Conservation (phyloP, 2,888 invertebrate species). For the Nephrotoma appendiculata region DNA sequence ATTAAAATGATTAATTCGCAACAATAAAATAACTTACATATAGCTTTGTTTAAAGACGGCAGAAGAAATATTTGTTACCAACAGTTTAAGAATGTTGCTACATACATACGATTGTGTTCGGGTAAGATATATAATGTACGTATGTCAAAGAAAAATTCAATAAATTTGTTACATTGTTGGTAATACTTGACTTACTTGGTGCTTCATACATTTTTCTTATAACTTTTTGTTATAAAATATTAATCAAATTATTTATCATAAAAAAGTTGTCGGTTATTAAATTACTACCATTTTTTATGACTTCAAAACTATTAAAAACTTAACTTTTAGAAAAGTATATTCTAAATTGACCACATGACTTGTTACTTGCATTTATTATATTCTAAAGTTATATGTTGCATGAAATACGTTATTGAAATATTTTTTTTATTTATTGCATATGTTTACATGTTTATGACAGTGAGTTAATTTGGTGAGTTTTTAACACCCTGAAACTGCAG, state of each 20-base stretch:
- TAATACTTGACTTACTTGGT: background rate
- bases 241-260: too few relatives aligned
- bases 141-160: background rate
- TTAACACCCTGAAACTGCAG: background rate
- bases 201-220: background rate
- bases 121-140: background rate
- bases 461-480: background rate
- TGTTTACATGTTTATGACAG: background rate
- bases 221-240: background rate
- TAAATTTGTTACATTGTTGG: background rate
- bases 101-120: background rate
- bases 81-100: background rate
- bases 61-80: too few relatives aligned
- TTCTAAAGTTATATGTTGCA: background rate
- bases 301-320: background rate
- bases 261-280: background rate
- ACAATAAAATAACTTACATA: too few relatives aligned
- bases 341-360: background rate
- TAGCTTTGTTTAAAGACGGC: too few relatives aligned
- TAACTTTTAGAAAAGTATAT: background rate
- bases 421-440: background rate
- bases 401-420: background rate
- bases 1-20: too few relatives aligned
- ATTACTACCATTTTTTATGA: background rate
- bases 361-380: background rate